Conservation (phyloP, 2,113 vertebrate genomes). For the Psammodynastes pulverulentus region DNA sequence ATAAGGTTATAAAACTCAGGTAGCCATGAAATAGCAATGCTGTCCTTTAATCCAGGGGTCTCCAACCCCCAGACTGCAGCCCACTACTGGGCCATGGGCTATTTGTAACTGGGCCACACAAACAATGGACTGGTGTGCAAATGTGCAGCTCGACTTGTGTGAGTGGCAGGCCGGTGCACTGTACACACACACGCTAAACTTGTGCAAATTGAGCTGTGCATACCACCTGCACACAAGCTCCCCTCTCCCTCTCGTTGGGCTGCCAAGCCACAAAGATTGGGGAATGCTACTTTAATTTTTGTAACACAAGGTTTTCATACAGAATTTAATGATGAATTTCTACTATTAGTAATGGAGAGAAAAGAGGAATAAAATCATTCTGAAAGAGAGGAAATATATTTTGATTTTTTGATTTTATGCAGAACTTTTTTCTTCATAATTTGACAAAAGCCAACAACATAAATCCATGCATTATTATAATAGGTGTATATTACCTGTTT, state of each 20-base stretch:
- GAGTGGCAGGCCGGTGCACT: background rate
- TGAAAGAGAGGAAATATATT: background rate
- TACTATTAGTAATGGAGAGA: background rate
- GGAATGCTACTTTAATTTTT: background rate
- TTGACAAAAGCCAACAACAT: background rate
- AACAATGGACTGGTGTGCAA: too few relatives aligned
- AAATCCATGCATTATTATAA: background rate
- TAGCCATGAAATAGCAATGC: background rate
- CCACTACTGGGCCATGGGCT: background rate
- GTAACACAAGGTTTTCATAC: background rate
- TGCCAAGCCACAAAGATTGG: background rate
- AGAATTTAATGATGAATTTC: background rate
- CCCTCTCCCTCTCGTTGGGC: rapidly evolving
- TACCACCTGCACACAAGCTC: background rate
- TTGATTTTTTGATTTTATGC: background rate
- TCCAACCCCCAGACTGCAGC: background rate
- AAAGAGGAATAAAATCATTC: background rate
- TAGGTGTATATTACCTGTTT: background rate
- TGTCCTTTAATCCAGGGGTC: background rate
- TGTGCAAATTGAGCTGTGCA: background rate
- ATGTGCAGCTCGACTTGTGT: background rate
- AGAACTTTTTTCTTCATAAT: background rate
- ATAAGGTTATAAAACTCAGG: background rate
- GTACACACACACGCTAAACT: background rate
- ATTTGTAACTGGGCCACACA: background rate